Evolutionary conservation across 37 sponge, comb jelly and placozoan species (phyloP).

Genomic region (Ephydatia muelleri): DNA sequence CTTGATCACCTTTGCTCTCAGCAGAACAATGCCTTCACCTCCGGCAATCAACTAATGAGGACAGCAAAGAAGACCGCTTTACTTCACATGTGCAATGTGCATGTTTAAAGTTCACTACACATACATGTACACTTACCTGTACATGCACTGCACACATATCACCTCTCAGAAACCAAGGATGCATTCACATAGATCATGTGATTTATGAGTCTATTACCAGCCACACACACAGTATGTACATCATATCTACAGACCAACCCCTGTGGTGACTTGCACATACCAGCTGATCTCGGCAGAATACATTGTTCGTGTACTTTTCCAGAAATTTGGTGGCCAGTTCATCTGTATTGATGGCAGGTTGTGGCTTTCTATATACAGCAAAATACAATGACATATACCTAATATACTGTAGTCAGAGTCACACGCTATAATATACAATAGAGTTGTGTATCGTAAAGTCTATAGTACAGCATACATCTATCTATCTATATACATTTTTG

Average conservation of each 20-base stretch:
- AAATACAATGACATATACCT: too few relatives aligned
- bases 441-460: too few relatives aligned
- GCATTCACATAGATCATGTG: neutral
- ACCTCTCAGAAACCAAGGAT: neutral
- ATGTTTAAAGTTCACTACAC: neutral
- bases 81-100: neutral
- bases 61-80: neutral
- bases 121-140: neutral
- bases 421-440: neutral
- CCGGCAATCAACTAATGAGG: neutral
- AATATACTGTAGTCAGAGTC: too few relatives aligned
- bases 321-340: constrained; percentile 43
- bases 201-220: neutral
- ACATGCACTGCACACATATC: neutral
- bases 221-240: neutral
- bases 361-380: constrained; percentile 55
- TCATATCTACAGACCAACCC: neutral
- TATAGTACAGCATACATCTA: too few relatives aligned
- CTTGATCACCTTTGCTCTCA: constrained; percentile 33
- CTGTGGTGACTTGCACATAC: neutral
- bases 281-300: constrained; percentile 40
- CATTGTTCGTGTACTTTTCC: constrained; percentile 31
- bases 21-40: neutral
- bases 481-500: too few relatives aligned
- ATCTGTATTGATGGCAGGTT: constrained; percentile 68